A percentile compares a stretch with the other conserved stretches of the same genome.
Conservation (phyloP, 1,140 invertebrate species). For the Aphidius ervi region DNA sequence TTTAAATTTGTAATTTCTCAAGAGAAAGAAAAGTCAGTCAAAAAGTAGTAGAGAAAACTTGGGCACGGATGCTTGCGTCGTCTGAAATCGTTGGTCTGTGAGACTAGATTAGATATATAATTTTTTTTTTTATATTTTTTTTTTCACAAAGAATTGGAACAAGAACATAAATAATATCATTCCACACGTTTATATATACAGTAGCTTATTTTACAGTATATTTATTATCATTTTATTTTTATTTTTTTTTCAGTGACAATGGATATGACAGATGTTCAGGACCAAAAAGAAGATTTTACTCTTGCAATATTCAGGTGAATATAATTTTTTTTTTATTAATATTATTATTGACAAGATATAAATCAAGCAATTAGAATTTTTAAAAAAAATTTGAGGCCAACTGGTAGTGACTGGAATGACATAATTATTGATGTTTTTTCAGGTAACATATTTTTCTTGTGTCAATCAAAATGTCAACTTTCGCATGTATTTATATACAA, state of each 20-base stretch:
- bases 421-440: no score
- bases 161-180: not conserved
- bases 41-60: no score
- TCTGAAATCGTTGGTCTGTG: constrained; percentile 36
- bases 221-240: constrained; percentile 21
- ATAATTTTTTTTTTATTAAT: no score
- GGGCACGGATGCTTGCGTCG: not conserved
- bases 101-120: constrained; percentile 40
- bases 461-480: no score
- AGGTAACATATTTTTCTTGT: no score
- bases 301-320: constrained; percentile 79
- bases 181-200: no score
- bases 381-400: no score
- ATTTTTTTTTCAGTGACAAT: constrained; percentile 52
- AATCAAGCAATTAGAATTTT: not conserved
- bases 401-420: no score
- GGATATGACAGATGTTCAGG: constrained; percentile 65
- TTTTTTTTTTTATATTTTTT: constrained; percentile 19
- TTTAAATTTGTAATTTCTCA: not conserved
- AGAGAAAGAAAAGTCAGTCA: constrained; percentile 5
- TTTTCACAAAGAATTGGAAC: constrained; percentile 6
- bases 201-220: not conserved
- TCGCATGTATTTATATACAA: no score
- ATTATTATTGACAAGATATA: constrained; percentile 27
- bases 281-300: constrained; percentile 76